Evolutionary conservation across 2,888 invertebrate genomes (phyloP), one percentile per base, ranked within the genome.

Genomic region (Eupithecia vulgata): DNA sequence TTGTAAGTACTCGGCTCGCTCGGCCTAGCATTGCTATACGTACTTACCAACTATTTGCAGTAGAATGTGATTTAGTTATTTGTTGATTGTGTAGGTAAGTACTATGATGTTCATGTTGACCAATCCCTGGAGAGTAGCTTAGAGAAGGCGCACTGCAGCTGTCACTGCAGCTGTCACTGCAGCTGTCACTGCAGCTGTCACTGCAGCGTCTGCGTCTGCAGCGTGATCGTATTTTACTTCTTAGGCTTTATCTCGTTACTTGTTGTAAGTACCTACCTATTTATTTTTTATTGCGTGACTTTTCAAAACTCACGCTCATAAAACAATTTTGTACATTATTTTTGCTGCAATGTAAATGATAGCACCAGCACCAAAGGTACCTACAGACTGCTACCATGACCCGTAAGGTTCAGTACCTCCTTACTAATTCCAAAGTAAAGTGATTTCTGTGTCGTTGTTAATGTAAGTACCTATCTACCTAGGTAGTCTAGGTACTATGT

Each of bases 381-480:
- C 6, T 7, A 42, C 5, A n/a, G n/a, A 17, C 45, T 1, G 45
- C 45, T 17, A 8, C 52, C 52, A 57, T 52, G 21, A 52, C 21
- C 21, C 10, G 52, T 52, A 25, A 25, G 5, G 1, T 13, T 21
- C 12, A 13, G 57, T 25, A 21, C 21, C 21, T 21, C 21, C 48
- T n/a, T 57, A 57, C 57, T 13, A 13, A 57, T 35, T 64, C 62
- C 40, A 65, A 65, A 64, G 34, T 21, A 37, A 42, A 61, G 68
- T 42, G 59, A 40, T 52, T 30, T 68, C n/a, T 68, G 61, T 68
- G 40, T 68, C 61, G 68, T 68, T 68, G 40, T 68, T 68, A 64
- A 17, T 40, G 13, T 37, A 65, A n/a, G 40, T 40, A 64, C 45
- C 13, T 40, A n/a, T n/a, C n/a, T n/a, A n/a, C n/a, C n/a, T n/a